phyloP scores from a whole-genome alignment of 2,113 vertebrate species.

The Entosphenus tridentatus region DNA sequence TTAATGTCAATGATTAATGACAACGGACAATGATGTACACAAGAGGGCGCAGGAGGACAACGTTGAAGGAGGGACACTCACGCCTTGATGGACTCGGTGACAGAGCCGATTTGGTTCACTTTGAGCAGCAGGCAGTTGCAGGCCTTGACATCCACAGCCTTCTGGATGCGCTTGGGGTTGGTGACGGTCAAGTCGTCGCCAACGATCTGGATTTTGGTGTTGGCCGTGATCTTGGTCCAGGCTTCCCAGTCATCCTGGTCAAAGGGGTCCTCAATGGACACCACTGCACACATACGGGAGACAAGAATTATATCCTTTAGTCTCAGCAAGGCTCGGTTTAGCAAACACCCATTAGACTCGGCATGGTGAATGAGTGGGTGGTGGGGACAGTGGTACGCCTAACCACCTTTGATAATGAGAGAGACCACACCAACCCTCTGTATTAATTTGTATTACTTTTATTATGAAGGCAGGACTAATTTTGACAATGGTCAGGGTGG shows the following conservation, averaged over 20 bases:
- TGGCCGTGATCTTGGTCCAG: constrained; percentile 66
- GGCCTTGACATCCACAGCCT: constrained; percentile 48
- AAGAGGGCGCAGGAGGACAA: too few species aligned
- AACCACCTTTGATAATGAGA: background rate
- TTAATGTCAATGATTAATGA: too few species aligned
- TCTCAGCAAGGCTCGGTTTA: too few species aligned
- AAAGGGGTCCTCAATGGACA: constrained; percentile 92
- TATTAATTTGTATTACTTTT: background rate
- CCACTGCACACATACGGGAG: constrained; percentile 27
- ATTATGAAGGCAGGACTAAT: too few species aligned
- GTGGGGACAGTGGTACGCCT: too few species aligned
- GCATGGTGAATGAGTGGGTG: too few species aligned
- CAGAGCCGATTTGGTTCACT: constrained; percentile 93
- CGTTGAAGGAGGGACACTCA: constrained; percentile 24
- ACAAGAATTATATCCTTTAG: too few species aligned
- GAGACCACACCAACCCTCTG: background rate
- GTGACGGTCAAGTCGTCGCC: constrained; percentile 88
- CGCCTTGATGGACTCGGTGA: constrained; percentile 88
- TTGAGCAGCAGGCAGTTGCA: constrained; percentile 97
- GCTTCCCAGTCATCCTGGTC: constrained; percentile 93
- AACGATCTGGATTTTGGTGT: constrained; percentile 62
- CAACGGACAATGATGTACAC: too few species aligned
- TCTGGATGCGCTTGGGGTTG: constrained; percentile 79
- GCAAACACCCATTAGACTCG: too few species aligned
- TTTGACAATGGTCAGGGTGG: too few species aligned